A percentile compares a stretch with the other conserved stretches of the same genome.
phyloP scores from a whole-genome alignment of 2,888 invertebrate genomes.

The Cheilosia vulpina region DNA sequence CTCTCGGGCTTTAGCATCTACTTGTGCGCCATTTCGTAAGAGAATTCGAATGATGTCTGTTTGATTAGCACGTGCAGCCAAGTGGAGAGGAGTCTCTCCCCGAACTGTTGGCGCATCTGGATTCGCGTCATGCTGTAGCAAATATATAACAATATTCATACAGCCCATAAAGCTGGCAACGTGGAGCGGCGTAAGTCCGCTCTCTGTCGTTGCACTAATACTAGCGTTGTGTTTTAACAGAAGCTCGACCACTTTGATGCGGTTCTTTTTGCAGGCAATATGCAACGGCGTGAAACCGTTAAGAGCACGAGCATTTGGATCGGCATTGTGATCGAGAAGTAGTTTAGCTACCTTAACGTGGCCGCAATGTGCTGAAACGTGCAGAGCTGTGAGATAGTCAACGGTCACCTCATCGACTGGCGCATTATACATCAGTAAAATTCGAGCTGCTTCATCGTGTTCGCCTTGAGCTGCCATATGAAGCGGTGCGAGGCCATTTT shows the following conservation, averaged over 20 bases:
- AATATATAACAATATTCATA: constrained; percentile 98
- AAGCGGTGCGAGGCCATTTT: constrained; percentile 97
- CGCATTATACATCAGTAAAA: constrained; percentile 95
- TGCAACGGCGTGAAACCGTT: constrained; percentile 99
- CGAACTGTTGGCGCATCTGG: constrained; percentile 97
- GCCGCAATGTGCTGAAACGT: constrained; percentile 97
- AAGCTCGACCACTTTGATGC: constrained; percentile 96
- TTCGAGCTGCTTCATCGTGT: constrained; percentile 97
- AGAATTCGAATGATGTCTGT: constrained; percentile 98
- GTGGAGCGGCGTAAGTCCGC: constrained; percentile 97
- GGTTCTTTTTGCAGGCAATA: constrained; percentile 99
- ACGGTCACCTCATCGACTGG: constrained; percentile 99
- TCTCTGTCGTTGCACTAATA: constrained; percentile 88
- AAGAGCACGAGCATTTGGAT: constrained; percentile 97
- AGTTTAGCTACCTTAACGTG: constrained; percentile 97
- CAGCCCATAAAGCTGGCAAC: constrained; percentile 99
- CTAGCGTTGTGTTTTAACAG: constrained; percentile 97
- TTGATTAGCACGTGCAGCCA: constrained; percentile 98
- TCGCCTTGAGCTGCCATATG: constrained; percentile 99
- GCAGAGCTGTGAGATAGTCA: constrained; percentile 98
- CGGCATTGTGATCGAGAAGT: constrained; percentile 96
- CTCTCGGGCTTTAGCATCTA: constrained; percentile 90
- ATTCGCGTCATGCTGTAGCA: constrained; percentile 96
- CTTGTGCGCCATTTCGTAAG: constrained; percentile 95
- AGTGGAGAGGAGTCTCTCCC: constrained; percentile 97